These are phyloP conservation scores for Penaeus monodon DNA, from an alignment of 2,888 invertebrate genomes.

Conservation along the genomic window DNA sequence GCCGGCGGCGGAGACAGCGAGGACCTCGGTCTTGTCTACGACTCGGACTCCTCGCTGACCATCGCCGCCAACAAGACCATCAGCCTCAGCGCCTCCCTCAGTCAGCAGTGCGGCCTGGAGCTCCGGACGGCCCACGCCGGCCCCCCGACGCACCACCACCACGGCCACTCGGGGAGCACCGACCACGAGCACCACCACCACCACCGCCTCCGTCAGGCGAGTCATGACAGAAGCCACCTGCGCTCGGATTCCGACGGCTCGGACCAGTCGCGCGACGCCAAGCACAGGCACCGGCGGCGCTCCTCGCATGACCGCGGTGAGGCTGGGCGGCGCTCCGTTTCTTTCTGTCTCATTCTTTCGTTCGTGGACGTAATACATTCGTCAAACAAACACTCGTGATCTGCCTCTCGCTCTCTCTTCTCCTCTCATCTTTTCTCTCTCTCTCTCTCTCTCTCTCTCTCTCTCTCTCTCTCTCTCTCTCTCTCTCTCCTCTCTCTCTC, in stretches of 20 bases:
- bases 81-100: constrained; percentile 68
- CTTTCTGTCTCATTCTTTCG: too few relatives aligned
- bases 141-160: constrained; percentile 25
- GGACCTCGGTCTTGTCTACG: constrained; percentile 66
- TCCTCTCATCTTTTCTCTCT: too few relatives aligned
- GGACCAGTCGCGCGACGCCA: constrained; percentile 42
- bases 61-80: constrained; percentile 69
- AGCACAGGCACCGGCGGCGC: constrained; percentile 18
- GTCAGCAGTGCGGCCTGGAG: constrained; percentile 68
- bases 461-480: too few relatives aligned
- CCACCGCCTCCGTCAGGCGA: constrained; percentile 32
- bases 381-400: too few relatives aligned
- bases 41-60: constrained; percentile 69
- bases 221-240: constrained; percentile 20
- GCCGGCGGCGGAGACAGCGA: constrained; percentile 36
- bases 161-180: constrained; percentile 28
- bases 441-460: too few relatives aligned
- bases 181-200: constrained; percentile 25
- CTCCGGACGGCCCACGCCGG: constrained; percentile 56
- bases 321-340: background rate
- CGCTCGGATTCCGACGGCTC: constrained; percentile 54
- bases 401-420: too few relatives aligned
- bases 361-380: too few relatives aligned
- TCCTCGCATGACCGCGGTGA: constrained; percentile 28
- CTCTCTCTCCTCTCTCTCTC: too few relatives aligned